These are phyloP conservation scores for Odontamblyopus rebecca DNA, from an alignment of 2,797 vertebrate genomes.

Conservation along the genomic window DNA sequence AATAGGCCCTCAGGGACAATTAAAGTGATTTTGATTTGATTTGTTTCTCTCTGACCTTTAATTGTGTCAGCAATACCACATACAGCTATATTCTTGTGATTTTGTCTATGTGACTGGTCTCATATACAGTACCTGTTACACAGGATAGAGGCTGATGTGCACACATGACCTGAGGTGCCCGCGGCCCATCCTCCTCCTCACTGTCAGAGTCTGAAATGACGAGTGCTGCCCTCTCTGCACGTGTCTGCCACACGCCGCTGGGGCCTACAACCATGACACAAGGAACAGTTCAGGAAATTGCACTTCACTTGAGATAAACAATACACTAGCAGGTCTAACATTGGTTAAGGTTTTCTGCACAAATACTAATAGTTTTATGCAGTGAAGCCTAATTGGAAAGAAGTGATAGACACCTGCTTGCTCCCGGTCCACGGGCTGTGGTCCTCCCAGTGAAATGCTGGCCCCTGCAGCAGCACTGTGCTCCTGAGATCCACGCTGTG, in stretches of 20 bases:
- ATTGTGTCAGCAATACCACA: too few relatives aligned
- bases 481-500: constrained; percentile 49
- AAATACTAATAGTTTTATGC: not conserved
- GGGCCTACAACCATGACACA: constrained; percentile 78
- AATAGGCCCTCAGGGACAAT: too few relatives aligned
- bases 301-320: not conserved
- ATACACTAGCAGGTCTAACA: not conserved
- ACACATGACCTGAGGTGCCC: constrained; percentile 54
- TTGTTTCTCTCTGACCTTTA: too few relatives aligned
- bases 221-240: constrained; percentile 80
- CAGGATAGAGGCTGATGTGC: constrained; percentile 53
- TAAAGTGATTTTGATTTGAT: too few relatives aligned
- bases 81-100: too few relatives aligned
- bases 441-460: constrained; percentile 63
- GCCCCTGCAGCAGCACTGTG: constrained; percentile 62
- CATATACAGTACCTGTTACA: constrained; percentile 73
- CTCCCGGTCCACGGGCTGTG: constrained; percentile 86
- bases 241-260: constrained; percentile 79
- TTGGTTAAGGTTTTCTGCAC: not conserved
- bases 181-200: constrained; percentile 89
- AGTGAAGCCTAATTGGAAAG: not conserved
- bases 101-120: not conserved
- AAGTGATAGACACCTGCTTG: constrained; percentile 84
- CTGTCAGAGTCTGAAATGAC: constrained; percentile 94
- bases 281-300: not conserved